Base-by-base conservation (phyloP, 2,888 invertebrate genomes). In the Keiferia lycopersicella region DNA sequence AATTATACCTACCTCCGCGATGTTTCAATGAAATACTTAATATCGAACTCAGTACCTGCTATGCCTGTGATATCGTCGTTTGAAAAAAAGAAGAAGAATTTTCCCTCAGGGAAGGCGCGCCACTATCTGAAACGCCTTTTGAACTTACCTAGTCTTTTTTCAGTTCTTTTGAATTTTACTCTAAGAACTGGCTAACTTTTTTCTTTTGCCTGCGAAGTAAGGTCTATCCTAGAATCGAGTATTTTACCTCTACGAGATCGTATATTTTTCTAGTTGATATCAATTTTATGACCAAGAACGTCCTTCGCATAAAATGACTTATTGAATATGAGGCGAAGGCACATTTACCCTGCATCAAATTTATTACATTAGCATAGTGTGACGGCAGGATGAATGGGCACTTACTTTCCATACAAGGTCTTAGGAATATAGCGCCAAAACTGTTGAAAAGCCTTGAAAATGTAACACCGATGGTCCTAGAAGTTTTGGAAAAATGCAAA, bases 301-400 rank as follows among this genome's bases (percentile, higher is more conserved):
- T 53, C 51, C 26, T 22, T 53, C 14, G 22, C 51, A 53, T 53
- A 53, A 53, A 53, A 22, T 53, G 51, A 26, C 51, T 53, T 53
- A 53, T 53, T 22, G 51, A 22, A 22, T 22, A 26, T 22, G 26
- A 26, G 2, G 6, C 6, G 51, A 51, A 8, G 22, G 20, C 22
- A 14, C 22, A 53, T 26, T 53, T 53, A 22, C 20, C 51, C 51
- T 53, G 51, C 51, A 53, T 22, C 22, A 22, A 26, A 14, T 22
- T 50, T 53, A 53, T 22, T 53, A 53, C 51, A 53, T 53, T 53
- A 22, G 22, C 51, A 22, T 53, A 53, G 6, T 26, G 10, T 11
- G 22, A 22, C 7, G 6, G 45, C 6, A 45, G 16, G n/a, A 45
- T 45, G 16, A n/a, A 45, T 16, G 4, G 45, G 45, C n/a, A 14